These are phyloP conservation scores for Drosophila kanapiae DNA, from an alignment of 1,140 invertebrate species.

Conservation along the genomic window DNA sequence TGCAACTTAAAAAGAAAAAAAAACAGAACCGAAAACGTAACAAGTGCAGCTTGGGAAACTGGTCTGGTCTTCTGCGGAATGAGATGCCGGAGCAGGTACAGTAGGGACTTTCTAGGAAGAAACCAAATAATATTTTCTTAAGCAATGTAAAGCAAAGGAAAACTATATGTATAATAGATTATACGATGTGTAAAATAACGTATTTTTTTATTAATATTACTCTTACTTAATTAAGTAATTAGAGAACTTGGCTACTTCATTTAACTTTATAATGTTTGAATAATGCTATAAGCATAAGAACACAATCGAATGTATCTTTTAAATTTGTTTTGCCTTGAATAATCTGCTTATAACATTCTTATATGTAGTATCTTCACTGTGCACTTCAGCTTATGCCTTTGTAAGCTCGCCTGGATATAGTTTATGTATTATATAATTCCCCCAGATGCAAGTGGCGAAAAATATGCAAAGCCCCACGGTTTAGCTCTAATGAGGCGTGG, in stretches of 20 bases:
- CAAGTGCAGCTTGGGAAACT: conserved; percentile 74
- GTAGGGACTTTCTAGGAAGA: background rate
- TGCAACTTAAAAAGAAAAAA: conserved; percentile 56
- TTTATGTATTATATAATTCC: conserved; percentile 78
- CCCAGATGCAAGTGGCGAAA: conserved; percentile 55
- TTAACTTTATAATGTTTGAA: no score
- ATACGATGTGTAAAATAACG: no score
- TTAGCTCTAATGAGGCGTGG: conserved; percentile 50
- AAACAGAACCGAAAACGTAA: conserved; percentile 65
- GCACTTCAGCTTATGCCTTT: conserved; percentile 4
- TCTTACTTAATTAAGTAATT: no score
- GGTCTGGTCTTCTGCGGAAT: conserved; percentile 49
- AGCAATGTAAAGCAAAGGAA: background rate
- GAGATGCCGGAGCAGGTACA: conserved; percentile 24
- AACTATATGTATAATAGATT: background rate
- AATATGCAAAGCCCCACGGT: conserved; percentile 5
- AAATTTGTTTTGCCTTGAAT: no score
- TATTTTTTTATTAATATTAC: no score
- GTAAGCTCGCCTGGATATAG: conserved; percentile 34
- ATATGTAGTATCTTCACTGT: background rate
- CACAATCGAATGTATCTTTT: no score
- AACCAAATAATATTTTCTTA: background rate
- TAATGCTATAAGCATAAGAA: no score
- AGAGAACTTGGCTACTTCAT: no score
- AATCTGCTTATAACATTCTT: background rate